phyloP scores from a whole-genome alignment of 2,113 vertebrate genomes.

The Sarotherodon lohbergeri region DNA sequence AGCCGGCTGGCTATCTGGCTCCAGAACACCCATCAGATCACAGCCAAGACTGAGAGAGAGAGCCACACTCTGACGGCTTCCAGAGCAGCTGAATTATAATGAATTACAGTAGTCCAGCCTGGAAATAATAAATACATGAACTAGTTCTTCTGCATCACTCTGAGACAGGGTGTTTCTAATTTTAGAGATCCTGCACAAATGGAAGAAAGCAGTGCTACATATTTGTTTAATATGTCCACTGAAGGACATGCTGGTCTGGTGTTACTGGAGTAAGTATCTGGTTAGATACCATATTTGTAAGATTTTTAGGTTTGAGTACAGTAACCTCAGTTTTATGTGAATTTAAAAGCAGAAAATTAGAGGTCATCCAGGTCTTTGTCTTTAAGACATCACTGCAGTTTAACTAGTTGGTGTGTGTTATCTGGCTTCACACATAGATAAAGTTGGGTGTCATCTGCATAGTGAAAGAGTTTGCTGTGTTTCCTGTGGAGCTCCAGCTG shows the following conservation, averaged over 20 bases:
- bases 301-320: not conserved
- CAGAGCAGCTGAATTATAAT: not conserved
- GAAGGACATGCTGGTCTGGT: not conserved
- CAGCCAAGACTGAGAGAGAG: constrained; percentile 7
- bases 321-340: not conserved
- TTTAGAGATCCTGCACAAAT: not conserved
- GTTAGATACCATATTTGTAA: not conserved
- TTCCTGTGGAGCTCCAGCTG: not conserved
- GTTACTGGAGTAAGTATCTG: not conserved
- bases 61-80: not conserved
- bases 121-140: not conserved
- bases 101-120: not conserved
- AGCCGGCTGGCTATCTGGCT: constrained; percentile 26
- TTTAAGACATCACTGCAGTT: not conserved
- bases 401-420: not conserved
- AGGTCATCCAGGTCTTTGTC: not conserved
- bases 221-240: not conserved
- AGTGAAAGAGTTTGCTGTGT: not conserved
- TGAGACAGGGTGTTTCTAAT: not conserved
- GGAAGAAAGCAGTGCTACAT: not conserved
- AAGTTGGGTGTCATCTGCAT: not conserved
- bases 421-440: not conserved
- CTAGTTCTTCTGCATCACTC: not conserved
- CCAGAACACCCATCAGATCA: not conserved
- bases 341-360: not conserved